Evolutionary conservation across 1,140 invertebrate genomes (phyloP), one percentile per base, ranked within the genome.

Genomic region (Leguminivora glycinivorella): DNA sequence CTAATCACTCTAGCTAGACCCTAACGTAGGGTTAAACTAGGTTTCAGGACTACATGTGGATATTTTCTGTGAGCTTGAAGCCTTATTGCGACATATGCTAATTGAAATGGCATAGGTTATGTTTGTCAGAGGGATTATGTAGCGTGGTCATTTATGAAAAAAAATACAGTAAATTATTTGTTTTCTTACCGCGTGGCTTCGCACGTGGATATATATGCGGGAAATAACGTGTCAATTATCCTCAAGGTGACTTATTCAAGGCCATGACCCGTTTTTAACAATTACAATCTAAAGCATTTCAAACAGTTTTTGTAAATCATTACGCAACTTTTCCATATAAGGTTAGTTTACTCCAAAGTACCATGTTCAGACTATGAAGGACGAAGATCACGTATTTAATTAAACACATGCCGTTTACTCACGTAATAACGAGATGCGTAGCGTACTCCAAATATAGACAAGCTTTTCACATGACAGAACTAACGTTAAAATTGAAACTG

Each of bases 401-500:
- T 22, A 68, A 43, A 68, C 38, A 68, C 12, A 67, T 47, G 34
- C 25, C 19, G 40, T 68, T 22, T 22, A 68, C 40, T 43, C 34
- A 68, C 67, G 22, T 10, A 43, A 68, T 68, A 29, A 63, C 17
- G 29, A 25, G 10, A 17, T 17, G 25, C 26, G 25, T 31, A 26
- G n/a, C 56, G 26, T 34, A 63, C 7, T 31, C 58, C 58, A 19
- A 63, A 63, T 63, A 29, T 31, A 63, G 58, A 63, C 25, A 63
- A 63, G 58, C 25, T 63, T 63, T 31, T 63, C 17, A 63, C 26
- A 29, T 31, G 24, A 60, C 56, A 26, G 56, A 24, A 60, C 17
- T 63, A 63, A 63, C 29, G 58, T 63, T 26, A 9, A 26, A 26
- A 34, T 76, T n/a, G n/a, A 80, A 81, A 83, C 74, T n/a, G n/a